Evolutionary conservation across 2,888 invertebrate genomes (phyloP).

Genomic region (Lycophotia porphyrea): DNA sequence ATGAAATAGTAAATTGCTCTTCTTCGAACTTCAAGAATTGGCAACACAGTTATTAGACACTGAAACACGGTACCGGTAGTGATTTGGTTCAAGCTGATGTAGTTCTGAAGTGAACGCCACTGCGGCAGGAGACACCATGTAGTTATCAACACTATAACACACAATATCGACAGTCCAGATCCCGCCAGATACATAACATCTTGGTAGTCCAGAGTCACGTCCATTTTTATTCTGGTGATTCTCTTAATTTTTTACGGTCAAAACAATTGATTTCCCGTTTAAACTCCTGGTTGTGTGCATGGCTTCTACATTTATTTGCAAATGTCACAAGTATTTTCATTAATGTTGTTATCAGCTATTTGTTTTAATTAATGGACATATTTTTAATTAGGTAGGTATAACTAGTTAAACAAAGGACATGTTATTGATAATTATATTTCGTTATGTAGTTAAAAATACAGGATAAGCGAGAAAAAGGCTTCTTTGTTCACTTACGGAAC

Average conservation of each 20-base stretch:
- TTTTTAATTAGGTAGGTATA: slow-evolving; percentile 14
- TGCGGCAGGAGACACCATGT: slow-evolving; percentile 48
- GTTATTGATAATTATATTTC: not conserved
- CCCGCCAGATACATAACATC: slow-evolving; percentile 15
- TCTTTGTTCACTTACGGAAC: too few species aligned
- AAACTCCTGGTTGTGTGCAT: not conserved
- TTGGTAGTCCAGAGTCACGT: not conserved
- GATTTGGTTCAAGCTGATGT: slow-evolving; percentile 46
- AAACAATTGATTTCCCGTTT: not conserved
- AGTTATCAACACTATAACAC: slow-evolving; percentile 34
- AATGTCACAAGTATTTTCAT: slow-evolving; percentile 2
- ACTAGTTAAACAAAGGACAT: not conserved
- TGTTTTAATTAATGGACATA: slow-evolving; percentile 10
- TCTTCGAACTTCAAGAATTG: not conserved
- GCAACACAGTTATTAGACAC: not conserved
- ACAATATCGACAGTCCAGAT: slow-evolving; percentile 39
- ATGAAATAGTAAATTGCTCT: not conserved
- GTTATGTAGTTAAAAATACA: not conserved
- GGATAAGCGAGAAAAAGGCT: not conserved
- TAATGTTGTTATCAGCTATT: not conserved
- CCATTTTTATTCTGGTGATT: slow-evolving; percentile 3
- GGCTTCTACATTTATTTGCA: slow-evolving; percentile 1
- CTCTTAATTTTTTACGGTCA: not conserved
- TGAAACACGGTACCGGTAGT: slow-evolving; percentile 16
- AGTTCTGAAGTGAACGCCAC: slow-evolving; percentile 55